Conservation (phyloP, 2,113 vertebrate species). For the Carollia perspicillata region DNA sequence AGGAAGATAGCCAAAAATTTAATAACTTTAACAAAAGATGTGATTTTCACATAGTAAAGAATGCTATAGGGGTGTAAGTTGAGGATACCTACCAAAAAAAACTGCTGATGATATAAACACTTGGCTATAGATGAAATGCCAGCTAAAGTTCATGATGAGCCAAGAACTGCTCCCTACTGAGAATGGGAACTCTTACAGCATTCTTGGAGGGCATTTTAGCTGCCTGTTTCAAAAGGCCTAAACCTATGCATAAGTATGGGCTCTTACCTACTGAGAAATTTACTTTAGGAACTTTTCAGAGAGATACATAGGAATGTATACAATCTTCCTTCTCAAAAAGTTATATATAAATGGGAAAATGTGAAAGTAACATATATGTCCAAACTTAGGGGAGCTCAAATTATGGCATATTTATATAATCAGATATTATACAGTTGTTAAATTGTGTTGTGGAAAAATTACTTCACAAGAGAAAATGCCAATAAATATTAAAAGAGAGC, state of each 20-base stretch:
- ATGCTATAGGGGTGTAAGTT: background rate
- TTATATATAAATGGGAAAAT: background rate
- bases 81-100: background rate
- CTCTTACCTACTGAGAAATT: background rate
- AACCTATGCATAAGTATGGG: background rate
- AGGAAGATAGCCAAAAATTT: constrained; percentile 22
- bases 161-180: background rate
- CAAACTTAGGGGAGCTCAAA: constrained; percentile 11
- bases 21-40: constrained; percentile 32
- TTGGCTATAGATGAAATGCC: background rate
- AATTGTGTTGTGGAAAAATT: constrained; percentile 14
- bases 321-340: background rate
- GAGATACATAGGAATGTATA: background rate
- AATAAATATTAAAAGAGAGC: background rate
- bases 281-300: background rate
- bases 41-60: background rate
- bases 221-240: background rate
- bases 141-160: background rate
- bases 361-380: background rate
- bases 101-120: background rate
- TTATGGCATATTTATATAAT: background rate
- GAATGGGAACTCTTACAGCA: background rate
- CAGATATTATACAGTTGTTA: constrained; percentile 1
- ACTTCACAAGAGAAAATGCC: background rate
- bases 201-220: background rate